phyloP scores from a whole-genome alignment of 2,888 invertebrate species.

The Callimorpha dominula region DNA sequence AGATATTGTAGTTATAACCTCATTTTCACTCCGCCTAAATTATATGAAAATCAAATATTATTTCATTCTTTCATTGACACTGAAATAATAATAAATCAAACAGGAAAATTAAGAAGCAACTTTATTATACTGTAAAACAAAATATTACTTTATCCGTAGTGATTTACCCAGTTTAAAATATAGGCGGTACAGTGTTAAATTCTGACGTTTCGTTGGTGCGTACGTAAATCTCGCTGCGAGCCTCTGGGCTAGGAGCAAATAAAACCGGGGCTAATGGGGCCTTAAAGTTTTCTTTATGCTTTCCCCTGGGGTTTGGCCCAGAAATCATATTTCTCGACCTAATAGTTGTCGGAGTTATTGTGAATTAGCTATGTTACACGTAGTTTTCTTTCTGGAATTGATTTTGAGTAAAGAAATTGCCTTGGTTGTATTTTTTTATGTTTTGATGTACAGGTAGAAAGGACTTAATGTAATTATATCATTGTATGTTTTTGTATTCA shows the following conservation, averaged over 20 bases:
- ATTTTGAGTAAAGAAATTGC: neutral
- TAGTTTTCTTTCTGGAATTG: neutral
- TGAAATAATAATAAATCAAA: conserved; percentile 3
- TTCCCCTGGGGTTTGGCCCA: conserved; percentile 58
- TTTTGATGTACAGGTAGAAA: neutral
- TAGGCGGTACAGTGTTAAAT: conserved; percentile 49
- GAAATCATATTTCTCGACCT: conserved; percentile 67
- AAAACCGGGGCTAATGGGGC: conserved; percentile 59
- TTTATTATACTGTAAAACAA: conserved; percentile 30
- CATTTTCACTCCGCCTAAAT: neutral
- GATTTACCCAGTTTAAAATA: conserved; percentile 53
- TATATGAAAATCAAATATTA: neutral
- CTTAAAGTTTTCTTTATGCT: conserved; percentile 66
- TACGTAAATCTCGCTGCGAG: conserved; percentile 62
- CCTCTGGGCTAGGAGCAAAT: conserved; percentile 56
- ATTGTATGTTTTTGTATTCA: too few species aligned
- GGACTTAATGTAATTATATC: neutral
- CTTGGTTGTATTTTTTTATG: neutral
- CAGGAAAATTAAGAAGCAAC: neutral
- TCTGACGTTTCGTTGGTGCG: conserved; percentile 55
- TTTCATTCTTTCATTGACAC: neutral
- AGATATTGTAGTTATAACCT: neutral
- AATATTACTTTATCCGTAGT: conserved; percentile 40
- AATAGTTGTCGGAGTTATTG: conserved; percentile 61
- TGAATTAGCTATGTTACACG: conserved; percentile 41